These are phyloP conservation scores for Parnassius orleans DNA, from an alignment of 2,888 invertebrate species.

Conservation along the genomic window DNA sequence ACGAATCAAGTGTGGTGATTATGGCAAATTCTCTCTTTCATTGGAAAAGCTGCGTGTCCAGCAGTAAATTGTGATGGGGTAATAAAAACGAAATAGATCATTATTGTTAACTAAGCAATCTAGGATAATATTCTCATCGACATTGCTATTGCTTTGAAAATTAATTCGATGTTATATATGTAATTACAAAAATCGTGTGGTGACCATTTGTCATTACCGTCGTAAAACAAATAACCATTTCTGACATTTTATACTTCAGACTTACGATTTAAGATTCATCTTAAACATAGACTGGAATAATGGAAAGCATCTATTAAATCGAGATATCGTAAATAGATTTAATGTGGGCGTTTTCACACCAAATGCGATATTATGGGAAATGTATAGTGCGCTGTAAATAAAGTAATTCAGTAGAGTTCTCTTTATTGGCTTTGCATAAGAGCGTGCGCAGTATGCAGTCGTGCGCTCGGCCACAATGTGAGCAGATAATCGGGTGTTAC, in stretches of 20 bases:
- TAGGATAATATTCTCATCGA: too few species aligned
- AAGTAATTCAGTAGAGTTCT: conserved; percentile 10
- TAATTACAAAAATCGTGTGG: too few species aligned
- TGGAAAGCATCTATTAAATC: conserved; percentile 16
- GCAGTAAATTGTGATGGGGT: too few species aligned
- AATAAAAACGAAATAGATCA: too few species aligned
- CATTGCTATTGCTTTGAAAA: too few species aligned
- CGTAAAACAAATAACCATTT: not conserved
- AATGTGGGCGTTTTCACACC: conserved; percentile 12
- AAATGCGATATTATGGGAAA: conserved; percentile 2
- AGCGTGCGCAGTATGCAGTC: conserved; percentile 21
- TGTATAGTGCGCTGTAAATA: conserved; percentile 4
- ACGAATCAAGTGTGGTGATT: too few species aligned
- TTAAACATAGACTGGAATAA: conserved; percentile 12
- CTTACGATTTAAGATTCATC: not conserved
- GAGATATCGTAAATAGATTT: conserved; percentile 22
- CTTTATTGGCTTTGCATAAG: conserved; percentile 22
- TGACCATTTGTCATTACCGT: too few species aligned
- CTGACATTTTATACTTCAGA: not conserved
- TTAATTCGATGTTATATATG: too few species aligned
- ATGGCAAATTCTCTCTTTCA: too few species aligned
- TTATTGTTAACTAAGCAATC: too few species aligned
- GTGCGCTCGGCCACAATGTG: conserved; percentile 40
- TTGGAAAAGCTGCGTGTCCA: too few species aligned
- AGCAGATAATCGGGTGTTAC: conserved; percentile 74